Evolutionary conservation across 2,888 invertebrate genomes (phyloP).

Genomic region (Escarpia spicata): DNA sequence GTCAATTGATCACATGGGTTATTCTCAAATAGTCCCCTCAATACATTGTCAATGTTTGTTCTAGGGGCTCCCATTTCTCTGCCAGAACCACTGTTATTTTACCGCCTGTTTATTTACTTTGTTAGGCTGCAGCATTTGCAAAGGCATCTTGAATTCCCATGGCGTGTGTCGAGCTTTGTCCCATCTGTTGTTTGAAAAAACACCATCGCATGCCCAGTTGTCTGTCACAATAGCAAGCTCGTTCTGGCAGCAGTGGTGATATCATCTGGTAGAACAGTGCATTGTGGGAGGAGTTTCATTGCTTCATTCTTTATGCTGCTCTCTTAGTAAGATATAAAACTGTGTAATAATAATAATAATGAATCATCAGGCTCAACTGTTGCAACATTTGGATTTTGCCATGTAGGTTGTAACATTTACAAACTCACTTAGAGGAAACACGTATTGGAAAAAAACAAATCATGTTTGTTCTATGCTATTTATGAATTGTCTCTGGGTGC

Average conservation of each 20-base stretch:
- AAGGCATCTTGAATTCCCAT: background rate
- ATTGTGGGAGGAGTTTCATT: background rate
- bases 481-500: too few relatives aligned
- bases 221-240: slow-evolving; percentile 14
- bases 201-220: background rate
- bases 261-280: background rate
- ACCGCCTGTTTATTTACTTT: background rate
- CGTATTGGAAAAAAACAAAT: too few relatives aligned
- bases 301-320: background rate
- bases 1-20: background rate
- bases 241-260: background rate
- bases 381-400: too few relatives aligned
- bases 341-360: background rate
- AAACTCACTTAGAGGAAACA: background rate
- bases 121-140: background rate
- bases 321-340: background rate
- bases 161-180: background rate
- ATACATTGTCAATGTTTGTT: slow-evolving; percentile 7
- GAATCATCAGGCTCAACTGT: background rate
- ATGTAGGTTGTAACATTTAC: background rate
- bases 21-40: background rate
- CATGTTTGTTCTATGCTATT: too few relatives aligned
- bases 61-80: background rate
- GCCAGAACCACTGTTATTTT: background rate
- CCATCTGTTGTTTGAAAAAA: slow-evolving; percentile 7